Percentiles rank a stretch among this genome's conserved stretches.
phyloP scores from a whole-genome alignment of 30 jellyfish, hydroid and myxozoan genomes.

The Aurelia coerulea region DNA sequence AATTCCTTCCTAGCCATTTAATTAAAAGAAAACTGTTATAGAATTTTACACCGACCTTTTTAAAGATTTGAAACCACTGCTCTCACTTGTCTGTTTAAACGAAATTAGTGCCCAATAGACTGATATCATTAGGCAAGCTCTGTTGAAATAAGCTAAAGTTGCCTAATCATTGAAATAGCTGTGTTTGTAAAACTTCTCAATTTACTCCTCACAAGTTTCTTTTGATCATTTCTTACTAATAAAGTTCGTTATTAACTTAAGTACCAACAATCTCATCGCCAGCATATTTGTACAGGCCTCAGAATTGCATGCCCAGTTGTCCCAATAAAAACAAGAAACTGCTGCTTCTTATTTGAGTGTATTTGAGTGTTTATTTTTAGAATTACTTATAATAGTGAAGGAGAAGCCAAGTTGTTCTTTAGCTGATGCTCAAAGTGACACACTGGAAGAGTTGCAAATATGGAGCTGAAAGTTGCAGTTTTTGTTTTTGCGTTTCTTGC shows the following conservation, averaged over 20 bases:
- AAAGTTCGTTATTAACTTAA: neutral
- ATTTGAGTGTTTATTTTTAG: slow-evolving; percentile 7
- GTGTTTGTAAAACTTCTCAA: neutral
- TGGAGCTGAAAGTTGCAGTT: slow-evolving; percentile 1
- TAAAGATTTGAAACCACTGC: too few species aligned
- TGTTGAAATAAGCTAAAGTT: too few species aligned
- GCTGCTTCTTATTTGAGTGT: neutral
- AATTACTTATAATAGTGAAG: neutral
- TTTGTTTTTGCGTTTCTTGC: slow-evolving; percentile 1
- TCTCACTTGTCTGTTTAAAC: neutral
- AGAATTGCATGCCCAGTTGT: too few species aligned
- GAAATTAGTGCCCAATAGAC: neutral
- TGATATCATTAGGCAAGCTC: too few species aligned
- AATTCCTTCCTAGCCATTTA: too few species aligned
- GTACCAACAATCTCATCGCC: neutral
- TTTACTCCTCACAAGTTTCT: too few species aligned
- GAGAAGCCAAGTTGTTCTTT: too few species aligned
- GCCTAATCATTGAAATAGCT: slow-evolving; percentile 2
- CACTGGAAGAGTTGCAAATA: slow-evolving; percentile 4
- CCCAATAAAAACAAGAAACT: too few species aligned
- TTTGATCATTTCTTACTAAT: too few species aligned
- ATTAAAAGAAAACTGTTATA: too few species aligned
- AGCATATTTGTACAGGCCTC: slow-evolving; percentile 6
- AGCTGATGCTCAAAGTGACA: neutral
- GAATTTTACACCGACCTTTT: too few species aligned